phyloP scores from a whole-genome alignment of 2,113 vertebrate genomes.

The Rhegmatorhina hoffmannsi region DNA sequence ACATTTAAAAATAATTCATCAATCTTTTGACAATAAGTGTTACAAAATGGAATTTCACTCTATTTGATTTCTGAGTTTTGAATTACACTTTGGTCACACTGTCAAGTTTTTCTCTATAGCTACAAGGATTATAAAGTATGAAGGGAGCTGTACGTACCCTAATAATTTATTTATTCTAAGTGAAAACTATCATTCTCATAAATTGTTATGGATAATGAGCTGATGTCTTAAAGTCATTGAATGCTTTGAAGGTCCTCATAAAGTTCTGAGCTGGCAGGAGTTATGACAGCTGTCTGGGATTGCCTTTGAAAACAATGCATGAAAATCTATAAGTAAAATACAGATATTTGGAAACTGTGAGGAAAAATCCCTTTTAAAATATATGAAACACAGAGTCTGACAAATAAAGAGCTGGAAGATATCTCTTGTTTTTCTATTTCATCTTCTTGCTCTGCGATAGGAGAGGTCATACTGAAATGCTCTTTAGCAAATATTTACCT shows the following conservation, averaged over 20 bases:
- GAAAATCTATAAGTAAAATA: neutral
- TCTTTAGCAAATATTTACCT: neutral
- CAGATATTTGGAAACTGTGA: neutral
- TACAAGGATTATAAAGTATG: neutral
- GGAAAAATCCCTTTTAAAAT: neutral
- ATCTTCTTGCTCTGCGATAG: neutral
- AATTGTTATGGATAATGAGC: neutral
- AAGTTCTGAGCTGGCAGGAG: neutral
- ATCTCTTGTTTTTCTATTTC: neutral
- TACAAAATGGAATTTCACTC: neutral
- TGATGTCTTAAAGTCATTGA: neutral
- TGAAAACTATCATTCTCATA: neutral
- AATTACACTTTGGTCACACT: neutral
- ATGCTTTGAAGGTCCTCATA: neutral
- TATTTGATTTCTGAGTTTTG: neutral
- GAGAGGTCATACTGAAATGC: neutral
- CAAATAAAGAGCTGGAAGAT: neutral
- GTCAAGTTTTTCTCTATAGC: neutral
- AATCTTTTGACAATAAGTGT: neutral
- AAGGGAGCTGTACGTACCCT: accelerated
- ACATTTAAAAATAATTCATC: neutral
- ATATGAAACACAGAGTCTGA: neutral
- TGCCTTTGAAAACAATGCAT: neutral
- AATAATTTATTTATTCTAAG: neutral
- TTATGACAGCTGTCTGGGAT: neutral